These are phyloP conservation scores for Benitochromis conjunctus DNA, from an alignment of 2,113 vertebrate genomes.

Conservation along the genomic window DNA sequence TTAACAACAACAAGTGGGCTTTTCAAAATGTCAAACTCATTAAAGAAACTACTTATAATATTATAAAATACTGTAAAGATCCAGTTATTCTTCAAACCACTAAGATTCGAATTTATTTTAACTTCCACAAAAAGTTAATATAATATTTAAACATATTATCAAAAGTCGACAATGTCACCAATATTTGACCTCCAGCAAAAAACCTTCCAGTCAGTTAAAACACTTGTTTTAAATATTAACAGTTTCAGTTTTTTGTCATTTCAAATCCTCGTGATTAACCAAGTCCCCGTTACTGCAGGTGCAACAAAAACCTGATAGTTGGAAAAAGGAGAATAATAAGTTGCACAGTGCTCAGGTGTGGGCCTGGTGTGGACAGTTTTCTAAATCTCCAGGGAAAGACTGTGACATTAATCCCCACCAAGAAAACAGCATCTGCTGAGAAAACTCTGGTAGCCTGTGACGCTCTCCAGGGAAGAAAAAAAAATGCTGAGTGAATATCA, in stretches of 20 bases:
- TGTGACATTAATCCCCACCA: slow-evolving; percentile 31
- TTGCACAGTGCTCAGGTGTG: background rate
- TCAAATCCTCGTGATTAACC: background rate
- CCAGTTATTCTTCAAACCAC: background rate
- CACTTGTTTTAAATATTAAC: background rate
- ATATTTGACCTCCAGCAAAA: background rate
- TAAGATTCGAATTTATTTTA: background rate
- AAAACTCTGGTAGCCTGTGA: background rate
- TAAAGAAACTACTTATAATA: background rate
- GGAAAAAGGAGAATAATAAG: background rate
- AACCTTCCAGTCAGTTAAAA: background rate
- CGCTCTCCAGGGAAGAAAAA: background rate
- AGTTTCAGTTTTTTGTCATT: background rate
- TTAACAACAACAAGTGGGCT: background rate
- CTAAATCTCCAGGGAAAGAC: slow-evolving; percentile 14
- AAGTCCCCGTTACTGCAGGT: background rate
- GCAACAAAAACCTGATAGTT: background rate
- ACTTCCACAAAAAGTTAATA: background rate
- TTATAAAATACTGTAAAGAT: background rate
- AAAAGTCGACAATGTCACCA: background rate
- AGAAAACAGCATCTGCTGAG: slow-evolving; percentile 26
- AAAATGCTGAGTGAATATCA: background rate
- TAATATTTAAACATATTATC: background rate
- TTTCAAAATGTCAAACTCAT: background rate
- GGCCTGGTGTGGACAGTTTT: slow-evolving; percentile 10